Base-by-base conservation (phyloP, 2,113 vertebrate species). In the Indicator maculatus region DNA sequence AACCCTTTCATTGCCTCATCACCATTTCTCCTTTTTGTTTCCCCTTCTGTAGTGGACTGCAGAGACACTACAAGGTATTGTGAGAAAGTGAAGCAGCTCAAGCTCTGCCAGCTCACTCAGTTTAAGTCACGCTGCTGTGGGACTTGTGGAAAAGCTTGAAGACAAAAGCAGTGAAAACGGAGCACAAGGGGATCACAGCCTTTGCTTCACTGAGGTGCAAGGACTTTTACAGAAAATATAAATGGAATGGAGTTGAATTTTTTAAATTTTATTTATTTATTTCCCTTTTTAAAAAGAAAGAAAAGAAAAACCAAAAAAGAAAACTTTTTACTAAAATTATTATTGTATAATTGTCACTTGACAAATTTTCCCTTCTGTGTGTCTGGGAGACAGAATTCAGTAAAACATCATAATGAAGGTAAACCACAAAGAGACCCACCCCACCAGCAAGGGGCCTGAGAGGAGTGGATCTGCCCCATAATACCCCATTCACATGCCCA, bases 51-150 rank as follows among this genome's bases (percentile, higher is more conserved):
- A 98, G 99, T 98, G 60, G 99, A 99, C 83, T 99, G 99, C 97
- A 98, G 97, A 94, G 99, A 99, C 96, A 99, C 98, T 94, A 99
- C 98, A 47, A 98, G 98, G 92, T 99, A 99, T 97, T 99, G 99
- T 84, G 99, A 99, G 98, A 99, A 99, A 96, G 99, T 99, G 52
- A 98, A 98, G 85, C 98, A 99, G 96, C 98, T 99, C 93, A 98
- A 99, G 83, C 98, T 99, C 81, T 99, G 99, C 96, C 98, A 98
- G 9, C 98, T 99, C 83, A 97, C 98, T 72, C 99, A 99, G 96
- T 99, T 99, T 96, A 98, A 98, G 96, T 98, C 97, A 76, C 99
- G 99, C 88, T 99, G 99, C 97, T 99, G 99, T 94, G 98, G 98
- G 76, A 99, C 99, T 72, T 99, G 99, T 92, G 97, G 96, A 91